Evolutionary conservation across 2,113 vertebrate species (phyloP).

Genomic region (Mohoua ochrocephala): DNA sequence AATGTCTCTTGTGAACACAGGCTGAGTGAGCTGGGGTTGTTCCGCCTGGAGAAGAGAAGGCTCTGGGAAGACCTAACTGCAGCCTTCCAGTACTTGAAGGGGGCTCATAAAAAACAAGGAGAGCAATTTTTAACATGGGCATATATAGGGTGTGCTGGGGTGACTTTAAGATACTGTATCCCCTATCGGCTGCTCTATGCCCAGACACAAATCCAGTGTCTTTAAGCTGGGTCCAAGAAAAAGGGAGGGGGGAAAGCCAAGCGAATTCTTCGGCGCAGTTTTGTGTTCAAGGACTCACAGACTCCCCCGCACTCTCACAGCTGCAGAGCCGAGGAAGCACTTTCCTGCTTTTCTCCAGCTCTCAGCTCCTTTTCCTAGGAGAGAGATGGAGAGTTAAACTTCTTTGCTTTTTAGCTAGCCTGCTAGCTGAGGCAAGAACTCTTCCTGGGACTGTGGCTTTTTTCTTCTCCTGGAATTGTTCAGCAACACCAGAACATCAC

Average conservation of each 20-base stretch:
- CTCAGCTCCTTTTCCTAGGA: neutral
- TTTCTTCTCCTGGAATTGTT: too few species aligned
- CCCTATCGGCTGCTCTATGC: neutral
- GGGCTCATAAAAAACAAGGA: neutral
- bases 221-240: neutral
- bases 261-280: neutral
- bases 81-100: neutral
- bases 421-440: neutral
- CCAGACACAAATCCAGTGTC: neutral
- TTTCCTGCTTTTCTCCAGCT: neutral
- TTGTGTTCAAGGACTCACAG: neutral
- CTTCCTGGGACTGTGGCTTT: too few species aligned
- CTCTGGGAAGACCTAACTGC: neutral
- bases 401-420: neutral
- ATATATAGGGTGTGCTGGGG: neutral
- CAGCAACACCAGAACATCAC: too few species aligned
- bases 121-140: neutral
- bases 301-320: neutral
- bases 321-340: neutral
- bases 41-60: neutral
- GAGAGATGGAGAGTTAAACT: neutral
- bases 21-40: neutral
- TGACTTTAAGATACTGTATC: neutral
- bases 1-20: neutral
- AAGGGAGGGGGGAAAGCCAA: neutral